A percentile compares a stretch with the other conserved stretches of the same genome.
These are phyloP conservation scores for Diploscapter pachys DNA, from an alignment of 1,140 invertebrate species.

Conservation along the genomic window DNA sequence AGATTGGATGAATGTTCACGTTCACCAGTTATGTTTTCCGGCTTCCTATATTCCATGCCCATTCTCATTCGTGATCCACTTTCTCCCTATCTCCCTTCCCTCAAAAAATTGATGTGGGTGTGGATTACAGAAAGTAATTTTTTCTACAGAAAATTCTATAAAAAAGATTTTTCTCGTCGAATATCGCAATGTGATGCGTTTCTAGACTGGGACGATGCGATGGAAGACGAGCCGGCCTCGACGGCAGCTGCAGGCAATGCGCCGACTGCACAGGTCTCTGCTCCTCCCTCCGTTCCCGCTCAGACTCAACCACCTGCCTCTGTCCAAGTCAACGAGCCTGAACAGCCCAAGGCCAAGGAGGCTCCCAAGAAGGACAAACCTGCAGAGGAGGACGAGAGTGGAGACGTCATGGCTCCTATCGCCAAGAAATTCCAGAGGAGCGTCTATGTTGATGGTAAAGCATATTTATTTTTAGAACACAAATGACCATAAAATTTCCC, in stretches of 20 bases:
- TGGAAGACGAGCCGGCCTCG: constrained; percentile 13
- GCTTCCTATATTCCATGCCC: too few relatives aligned
- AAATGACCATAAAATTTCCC: not conserved
- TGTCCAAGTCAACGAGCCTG: not conserved
- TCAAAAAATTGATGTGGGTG: too few relatives aligned
- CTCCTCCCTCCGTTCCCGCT: not conserved
- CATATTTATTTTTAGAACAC: constrained; percentile 9
- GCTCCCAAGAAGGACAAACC: not conserved
- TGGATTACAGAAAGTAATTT: too few relatives aligned
- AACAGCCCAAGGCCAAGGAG: not conserved
- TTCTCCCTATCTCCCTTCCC: too few relatives aligned
- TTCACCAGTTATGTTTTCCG: too few relatives aligned
- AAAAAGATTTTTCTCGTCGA: too few relatives aligned
- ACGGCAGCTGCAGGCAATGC: not conserved
- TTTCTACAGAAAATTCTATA: too few relatives aligned
- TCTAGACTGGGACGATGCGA: constrained; percentile 37
- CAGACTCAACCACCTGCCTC: constrained; percentile 11
- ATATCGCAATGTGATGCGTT: not conserved
- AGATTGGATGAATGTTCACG: too few relatives aligned
- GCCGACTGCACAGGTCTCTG: not conserved
- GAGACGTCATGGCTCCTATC: constrained; percentile 21
- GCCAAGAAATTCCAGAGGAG: constrained; percentile 32
- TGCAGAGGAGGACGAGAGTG: constrained; percentile 10
- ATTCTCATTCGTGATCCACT: too few relatives aligned
- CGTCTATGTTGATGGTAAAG: constrained; percentile 27